Conservation (phyloP, 2,888 invertebrate species). For the Noctua pronuba region DNA sequence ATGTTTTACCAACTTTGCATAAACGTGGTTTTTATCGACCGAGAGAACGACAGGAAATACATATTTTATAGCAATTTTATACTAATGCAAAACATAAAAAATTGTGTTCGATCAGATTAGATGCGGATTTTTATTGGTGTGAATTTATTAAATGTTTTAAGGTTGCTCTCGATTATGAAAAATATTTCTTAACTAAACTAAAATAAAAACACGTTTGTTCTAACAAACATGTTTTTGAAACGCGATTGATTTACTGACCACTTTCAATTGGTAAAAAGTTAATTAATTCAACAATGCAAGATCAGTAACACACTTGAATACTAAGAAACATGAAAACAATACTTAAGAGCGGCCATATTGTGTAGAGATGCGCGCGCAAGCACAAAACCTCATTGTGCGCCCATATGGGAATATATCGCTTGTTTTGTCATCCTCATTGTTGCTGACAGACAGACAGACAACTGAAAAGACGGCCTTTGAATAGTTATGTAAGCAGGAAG, state of each 20-base stretch:
- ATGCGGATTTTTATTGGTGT: slow-evolving; percentile 42
- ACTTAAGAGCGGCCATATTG: slow-evolving; percentile 75
- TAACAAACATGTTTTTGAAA: slow-evolving; percentile 6
- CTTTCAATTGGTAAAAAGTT: slow-evolving; percentile 48
- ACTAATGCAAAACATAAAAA: slow-evolving; percentile 53
- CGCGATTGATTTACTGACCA: neutral
- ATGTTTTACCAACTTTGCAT: slow-evolving; percentile 55
- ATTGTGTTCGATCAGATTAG: slow-evolving; percentile 39
- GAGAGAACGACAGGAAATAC: slow-evolving; percentile 58
- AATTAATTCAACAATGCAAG: slow-evolving; percentile 59
- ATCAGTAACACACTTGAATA: slow-evolving; percentile 60
- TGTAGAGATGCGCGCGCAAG: slow-evolving; percentile 73
- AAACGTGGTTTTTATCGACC: slow-evolving; percentile 63
- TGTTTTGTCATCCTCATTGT: slow-evolving; percentile 89
- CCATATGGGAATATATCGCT: slow-evolving; percentile 88
- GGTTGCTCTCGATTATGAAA: slow-evolving; percentile 31
- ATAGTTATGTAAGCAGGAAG: slow-evolving; percentile 83
- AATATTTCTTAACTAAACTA: slow-evolving; percentile 20
- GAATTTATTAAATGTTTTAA: slow-evolving; percentile 43
- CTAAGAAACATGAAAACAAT: slow-evolving; percentile 79
- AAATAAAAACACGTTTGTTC: no score
- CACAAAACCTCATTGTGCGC: slow-evolving; percentile 86
- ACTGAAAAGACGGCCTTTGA: slow-evolving; percentile 88
- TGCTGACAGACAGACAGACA: slow-evolving; percentile 87
- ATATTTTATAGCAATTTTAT: slow-evolving; percentile 64